Evolutionary conservation across 1,140 invertebrate species (phyloP).

Genomic region (Nasonia giraulti): DNA sequence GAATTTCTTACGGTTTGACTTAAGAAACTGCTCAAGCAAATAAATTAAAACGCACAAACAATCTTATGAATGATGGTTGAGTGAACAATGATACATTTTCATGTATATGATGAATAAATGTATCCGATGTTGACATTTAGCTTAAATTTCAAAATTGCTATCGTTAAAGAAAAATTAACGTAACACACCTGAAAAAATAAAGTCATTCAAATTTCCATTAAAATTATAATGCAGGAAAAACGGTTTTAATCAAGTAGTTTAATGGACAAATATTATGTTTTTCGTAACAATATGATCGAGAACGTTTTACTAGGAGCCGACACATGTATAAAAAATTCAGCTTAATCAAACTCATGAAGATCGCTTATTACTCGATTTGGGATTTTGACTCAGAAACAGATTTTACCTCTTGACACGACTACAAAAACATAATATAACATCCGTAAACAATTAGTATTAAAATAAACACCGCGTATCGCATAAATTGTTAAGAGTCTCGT

Average conservation of each 20-base stretch:
- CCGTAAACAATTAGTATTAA: background rate
- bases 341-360: too few species aligned
- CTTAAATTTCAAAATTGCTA: background rate
- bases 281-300: background rate
- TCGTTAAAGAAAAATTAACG: constrained; percentile 28
- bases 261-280: background rate
- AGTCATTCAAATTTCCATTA: background rate
- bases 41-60: constrained; percentile 66
- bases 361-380: background rate
- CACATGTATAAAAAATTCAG: too few species aligned
- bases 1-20: background rate
- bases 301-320: background rate
- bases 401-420: background rate
- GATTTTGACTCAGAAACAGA: background rate
- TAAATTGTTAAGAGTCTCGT: background rate
- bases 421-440: constrained; percentile 23
- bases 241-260: background rate
- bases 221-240: background rate
- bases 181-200: constrained; percentile 41
- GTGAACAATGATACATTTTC: constrained; percentile 40
- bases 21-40: constrained; percentile 60
- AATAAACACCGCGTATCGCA: background rate
- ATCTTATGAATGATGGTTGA: constrained; percentile 55
- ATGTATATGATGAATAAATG: constrained; percentile 8
- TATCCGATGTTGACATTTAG: background rate